Evolutionary conservation across 2,797 vertebrate genomes (phyloP), one percentile per base, ranked within the genome.

Genomic region (Hirundo rustica): DNA sequence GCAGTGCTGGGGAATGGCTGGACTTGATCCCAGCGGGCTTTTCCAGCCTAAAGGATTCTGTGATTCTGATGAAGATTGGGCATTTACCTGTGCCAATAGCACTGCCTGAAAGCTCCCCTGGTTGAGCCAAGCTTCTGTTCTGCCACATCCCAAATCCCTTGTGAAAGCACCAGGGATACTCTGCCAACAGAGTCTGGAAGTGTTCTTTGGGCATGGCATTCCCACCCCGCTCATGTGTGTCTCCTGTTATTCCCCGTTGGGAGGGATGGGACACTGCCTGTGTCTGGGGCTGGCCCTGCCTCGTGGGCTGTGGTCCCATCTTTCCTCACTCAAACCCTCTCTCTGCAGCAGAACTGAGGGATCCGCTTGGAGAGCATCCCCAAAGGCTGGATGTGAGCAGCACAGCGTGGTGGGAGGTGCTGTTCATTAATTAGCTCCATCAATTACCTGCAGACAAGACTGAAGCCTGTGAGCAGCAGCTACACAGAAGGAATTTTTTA

Each of bases 171-270:
- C 54, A 57, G 54, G 1, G 10, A 25, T 7, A 1, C 10, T 27
- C 15, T 54, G 78, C 61, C 0, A 0, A 11, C 30, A 42, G 58
- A 18, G 20, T 8, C 71, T 30, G 18, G 51, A 53, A 8, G 0
- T n/a, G 45, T 15, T 74, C 19, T 25, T 17, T 27, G 36, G 42
- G 11, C 27, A 7, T 0, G 0, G 77, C 75, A 0, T 32, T 67
- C 29, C 53, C 25, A 15, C 4, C 6, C 29, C 0, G 1, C 18
- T 53, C 45, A 8, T 16, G 67, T 9, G 32, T 4, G 10, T 7
- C n/a, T 55, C 30, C 65, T 9, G 4, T 18, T 26, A 7, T 4
- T 57, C 68, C 68, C 54, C 25, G 64, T 9, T 10, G 18, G 0
- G 7, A 79, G 36, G 44, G 57, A 18, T 6, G 5, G 4, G 13